Percentiles rank a stretch among this genome's conserved stretches.
Evolutionary conservation across 2,113 vertebrate genomes (phyloP).

Genomic region (Columba livia): DNA sequence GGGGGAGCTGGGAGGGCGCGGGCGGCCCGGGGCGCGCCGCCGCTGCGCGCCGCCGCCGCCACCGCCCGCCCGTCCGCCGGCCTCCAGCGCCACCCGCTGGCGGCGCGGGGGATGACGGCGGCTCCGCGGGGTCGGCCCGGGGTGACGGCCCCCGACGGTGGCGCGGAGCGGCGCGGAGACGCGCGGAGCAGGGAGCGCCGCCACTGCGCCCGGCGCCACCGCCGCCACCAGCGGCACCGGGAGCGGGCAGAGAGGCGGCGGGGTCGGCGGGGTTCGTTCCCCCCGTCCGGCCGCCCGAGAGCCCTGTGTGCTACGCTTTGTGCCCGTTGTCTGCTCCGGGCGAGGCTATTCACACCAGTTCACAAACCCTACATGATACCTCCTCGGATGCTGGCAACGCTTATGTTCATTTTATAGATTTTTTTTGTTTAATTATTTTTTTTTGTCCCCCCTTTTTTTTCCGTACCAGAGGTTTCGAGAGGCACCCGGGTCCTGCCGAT

Average conservation of each 20-base stretch:
- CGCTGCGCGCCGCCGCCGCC: constrained; percentile 53
- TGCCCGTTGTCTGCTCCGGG: not conserved
- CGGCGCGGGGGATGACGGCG: constrained; percentile 65
- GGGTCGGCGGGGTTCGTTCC: not conserved
- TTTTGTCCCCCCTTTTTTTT: not conserved
- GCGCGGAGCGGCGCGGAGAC: no score
- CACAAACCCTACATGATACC: not conserved
- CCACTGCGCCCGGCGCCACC: not conserved
- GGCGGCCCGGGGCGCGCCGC: constrained; percentile 77
- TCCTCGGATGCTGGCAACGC: not conserved
- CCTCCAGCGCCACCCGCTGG: no score
- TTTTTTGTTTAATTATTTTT: no score
- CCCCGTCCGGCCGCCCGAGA: not conserved
- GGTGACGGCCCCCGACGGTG: constrained; percentile 89
- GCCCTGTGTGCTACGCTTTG: not conserved
- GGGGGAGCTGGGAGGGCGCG: constrained; percentile 89
- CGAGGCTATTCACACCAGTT: not conserved
- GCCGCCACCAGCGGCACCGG: not conserved
- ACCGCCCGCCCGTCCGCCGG: no score
- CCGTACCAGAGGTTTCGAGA: not conserved
- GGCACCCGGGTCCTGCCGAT: constrained; percentile 29
- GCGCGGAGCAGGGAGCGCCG: constrained; percentile 58
- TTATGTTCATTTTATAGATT: not conserved
- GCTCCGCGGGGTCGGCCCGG: constrained; percentile 85
- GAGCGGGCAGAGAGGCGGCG: not conserved